phyloP scores from a whole-genome alignment of 2,113 vertebrate genomes.

The Engystomops pustulosus region DNA sequence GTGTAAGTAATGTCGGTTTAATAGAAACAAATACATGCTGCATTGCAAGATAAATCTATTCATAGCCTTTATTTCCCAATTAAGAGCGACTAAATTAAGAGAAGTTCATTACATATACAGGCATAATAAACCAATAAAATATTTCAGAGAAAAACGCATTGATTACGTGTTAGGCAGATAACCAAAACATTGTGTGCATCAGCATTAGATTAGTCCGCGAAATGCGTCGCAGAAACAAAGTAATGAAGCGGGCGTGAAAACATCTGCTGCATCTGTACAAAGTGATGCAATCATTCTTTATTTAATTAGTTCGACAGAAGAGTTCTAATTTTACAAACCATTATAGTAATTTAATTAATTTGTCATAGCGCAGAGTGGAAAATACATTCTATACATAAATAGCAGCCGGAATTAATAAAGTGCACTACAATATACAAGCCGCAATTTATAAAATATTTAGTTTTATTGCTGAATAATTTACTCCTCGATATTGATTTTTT shows the following conservation, averaged over 20 bases:
- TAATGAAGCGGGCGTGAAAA: slow-evolving; percentile 47
- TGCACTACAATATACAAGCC: slow-evolving; percentile 22
- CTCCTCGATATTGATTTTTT: slow-evolving; percentile 30
- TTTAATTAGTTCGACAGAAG: slow-evolving; percentile 47
- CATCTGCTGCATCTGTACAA: slow-evolving; percentile 55
- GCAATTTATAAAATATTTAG: slow-evolving; percentile 45
- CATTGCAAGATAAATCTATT: slow-evolving; percentile 15
- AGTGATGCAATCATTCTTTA: slow-evolving; percentile 56
- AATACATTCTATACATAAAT: slow-evolving; percentile 42
- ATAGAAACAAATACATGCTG: slow-evolving; percentile 1
- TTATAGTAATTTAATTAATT: slow-evolving; percentile 52
- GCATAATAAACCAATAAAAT: slow-evolving; percentile 41
- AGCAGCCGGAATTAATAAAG: slow-evolving; percentile 30
- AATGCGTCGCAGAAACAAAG: slow-evolving; percentile 46
- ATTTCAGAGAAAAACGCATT: slow-evolving; percentile 28
- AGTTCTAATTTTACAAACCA: slow-evolving; percentile 48
- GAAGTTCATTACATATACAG: slow-evolving; percentile 37
- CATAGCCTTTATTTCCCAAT: slow-evolving; percentile 27
- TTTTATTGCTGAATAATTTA: slow-evolving; percentile 48
- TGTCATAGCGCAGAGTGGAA: slow-evolving; percentile 38
- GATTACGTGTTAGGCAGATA: slow-evolving; percentile 36
- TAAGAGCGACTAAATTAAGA: slow-evolving; percentile 5
- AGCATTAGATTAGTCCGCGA: slow-evolving; percentile 42
- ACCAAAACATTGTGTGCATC: slow-evolving; percentile 32
- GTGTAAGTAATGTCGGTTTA: not conserved